Conservation (phyloP, 1,140 invertebrate species). For the Campoletis sonorensis region DNA sequence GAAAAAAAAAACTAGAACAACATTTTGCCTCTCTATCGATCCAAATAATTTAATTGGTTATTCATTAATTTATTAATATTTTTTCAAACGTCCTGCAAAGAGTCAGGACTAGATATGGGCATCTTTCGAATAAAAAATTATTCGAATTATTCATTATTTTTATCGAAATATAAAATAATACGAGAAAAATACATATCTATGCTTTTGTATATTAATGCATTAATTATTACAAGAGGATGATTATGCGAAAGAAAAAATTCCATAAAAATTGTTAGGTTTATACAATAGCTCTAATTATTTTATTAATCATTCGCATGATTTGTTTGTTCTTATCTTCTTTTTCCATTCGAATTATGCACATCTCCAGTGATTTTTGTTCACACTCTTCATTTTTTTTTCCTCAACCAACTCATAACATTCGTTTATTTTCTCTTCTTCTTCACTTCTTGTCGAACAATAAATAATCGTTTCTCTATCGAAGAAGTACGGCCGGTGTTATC, state of each 20-base stretch:
- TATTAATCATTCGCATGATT: not conserved
- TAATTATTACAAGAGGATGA: not conserved
- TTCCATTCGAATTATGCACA: constrained; percentile 1
- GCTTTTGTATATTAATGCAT: too few species aligned
- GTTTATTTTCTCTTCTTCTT: too few species aligned
- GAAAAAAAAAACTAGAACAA: not conserved
- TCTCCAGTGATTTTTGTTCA: not conserved
- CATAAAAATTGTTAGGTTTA: not conserved
- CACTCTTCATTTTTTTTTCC: too few species aligned
- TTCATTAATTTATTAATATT: constrained; percentile 7
- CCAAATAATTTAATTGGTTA: not conserved
- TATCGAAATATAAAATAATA: too few species aligned
- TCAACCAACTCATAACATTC: not conserved
- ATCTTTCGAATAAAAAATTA: constrained; percentile 4
- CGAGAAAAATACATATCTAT: too few species aligned
- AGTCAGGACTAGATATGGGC: not conserved
- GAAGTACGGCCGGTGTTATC: too few species aligned
- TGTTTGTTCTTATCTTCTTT: not conserved
- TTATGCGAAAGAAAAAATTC: not conserved
- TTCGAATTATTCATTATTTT: too few species aligned
- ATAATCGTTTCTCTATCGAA: too few species aligned
- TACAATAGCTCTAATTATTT: not conserved
- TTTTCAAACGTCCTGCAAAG: not conserved
- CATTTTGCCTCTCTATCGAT: not conserved
- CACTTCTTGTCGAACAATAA: too few species aligned